Evolutionary conservation across 2,797 vertebrate species (phyloP).

Genomic region (Argentina silus): DNA sequence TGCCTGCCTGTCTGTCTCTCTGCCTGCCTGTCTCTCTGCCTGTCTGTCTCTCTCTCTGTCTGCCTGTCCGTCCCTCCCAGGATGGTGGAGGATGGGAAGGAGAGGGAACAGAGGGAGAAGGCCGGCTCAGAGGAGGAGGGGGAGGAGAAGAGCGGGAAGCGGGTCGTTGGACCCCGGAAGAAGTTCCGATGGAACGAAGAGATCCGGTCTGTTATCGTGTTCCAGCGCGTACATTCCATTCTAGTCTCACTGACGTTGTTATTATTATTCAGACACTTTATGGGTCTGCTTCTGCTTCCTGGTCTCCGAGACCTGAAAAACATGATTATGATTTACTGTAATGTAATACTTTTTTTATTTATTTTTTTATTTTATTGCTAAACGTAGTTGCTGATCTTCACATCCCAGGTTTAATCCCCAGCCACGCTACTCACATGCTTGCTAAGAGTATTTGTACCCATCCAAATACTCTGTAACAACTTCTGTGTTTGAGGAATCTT

Average conservation of each 20-base stretch:
- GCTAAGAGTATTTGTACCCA: too few relatives aligned
- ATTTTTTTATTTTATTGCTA: too few relatives aligned
- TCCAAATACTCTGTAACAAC: too few relatives aligned
- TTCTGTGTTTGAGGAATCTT: too few relatives aligned
- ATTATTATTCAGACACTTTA: neutral
- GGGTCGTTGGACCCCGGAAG: conserved; percentile 84
- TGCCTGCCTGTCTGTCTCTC: too few relatives aligned
- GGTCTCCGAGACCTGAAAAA: neutral
- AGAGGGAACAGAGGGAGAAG: conserved; percentile 79
- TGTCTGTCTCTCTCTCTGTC: neutral
- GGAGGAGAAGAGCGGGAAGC: conserved; percentile 86
- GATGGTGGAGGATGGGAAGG: conserved; percentile 75
- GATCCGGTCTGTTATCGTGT: conserved; percentile 81
- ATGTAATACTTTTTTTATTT: too few relatives aligned
- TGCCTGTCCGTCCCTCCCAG: conserved; percentile 29
- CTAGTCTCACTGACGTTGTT: neutral
- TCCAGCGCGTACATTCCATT: neutral
- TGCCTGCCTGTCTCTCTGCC: too few relatives aligned
- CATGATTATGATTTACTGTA: neutral
- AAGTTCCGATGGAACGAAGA: conserved; percentile 93
- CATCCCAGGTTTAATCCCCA: too few relatives aligned
- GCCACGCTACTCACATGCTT: too few relatives aligned
- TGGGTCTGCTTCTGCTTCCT: neutral
- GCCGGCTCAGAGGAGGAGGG: conserved; percentile 72
- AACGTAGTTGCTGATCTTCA: too few relatives aligned